Evolutionary conservation across 1,140 invertebrate species (phyloP), one percentile per base, ranked within the genome.

Genomic region (Globodera ellingtonae): DNA sequence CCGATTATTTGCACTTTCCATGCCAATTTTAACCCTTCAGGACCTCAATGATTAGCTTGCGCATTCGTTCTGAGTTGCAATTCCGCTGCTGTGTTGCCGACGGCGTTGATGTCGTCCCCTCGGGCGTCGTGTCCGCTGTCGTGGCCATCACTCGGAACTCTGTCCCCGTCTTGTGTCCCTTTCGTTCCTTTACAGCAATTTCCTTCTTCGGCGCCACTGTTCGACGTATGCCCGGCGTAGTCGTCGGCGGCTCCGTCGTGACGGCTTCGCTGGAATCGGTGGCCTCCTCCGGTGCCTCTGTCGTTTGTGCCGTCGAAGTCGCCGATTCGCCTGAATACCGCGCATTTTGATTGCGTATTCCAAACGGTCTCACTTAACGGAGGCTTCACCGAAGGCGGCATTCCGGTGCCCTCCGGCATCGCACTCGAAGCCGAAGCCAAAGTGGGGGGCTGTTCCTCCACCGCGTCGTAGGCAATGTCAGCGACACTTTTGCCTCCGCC

Each of bases 31-130:
- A 35, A 47, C 13, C 8, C 74, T 35, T 66, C 75, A 21, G 35
- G 35, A 76, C 52, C 44, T 48, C 21, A n/a, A 66, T 56, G 75
- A 67, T 47, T n/a, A 66, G 62, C 47, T 67, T 46, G 15, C 75
- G 24, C 4, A 56, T 66, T 21, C 10, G 48, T 7, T 69, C 48
- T 6, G 35, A 21, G 62, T 77, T 24, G 50, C 46, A 77, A 44
- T 77, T 46, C 18, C 69, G 24, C 50, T 8, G 24, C 46, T 1
- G 69, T 56, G 50, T 18, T 70, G 65, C 44, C n/a, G 9, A 35
- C 8, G 24, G 18, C 35, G 48, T n/a, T 66, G 50, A 52, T 50
- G 35, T 50, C 44, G 50, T 10, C 44, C 66, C 74, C 59, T 59
- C 21, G 9, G 24, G 24, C 7, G 48, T 21, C 47, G 47, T 75